Percentiles rank a stretch among this genome's conserved stretches.
These are phyloP conservation scores for Enteromius afrohamiltoni DNA, from an alignment of 2,797 vertebrate species.

Conservation along the genomic window DNA sequence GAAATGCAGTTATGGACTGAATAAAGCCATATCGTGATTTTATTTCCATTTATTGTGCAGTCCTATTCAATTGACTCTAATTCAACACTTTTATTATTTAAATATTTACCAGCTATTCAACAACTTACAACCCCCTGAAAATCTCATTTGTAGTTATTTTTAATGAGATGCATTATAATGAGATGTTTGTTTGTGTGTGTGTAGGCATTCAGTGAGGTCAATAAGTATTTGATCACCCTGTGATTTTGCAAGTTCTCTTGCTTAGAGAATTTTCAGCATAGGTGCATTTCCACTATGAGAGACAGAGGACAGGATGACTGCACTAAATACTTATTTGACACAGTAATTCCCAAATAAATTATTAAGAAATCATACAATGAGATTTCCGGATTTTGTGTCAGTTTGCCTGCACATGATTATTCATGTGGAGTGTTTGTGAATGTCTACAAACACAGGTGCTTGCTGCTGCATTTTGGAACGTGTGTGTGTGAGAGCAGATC, in stretches of 20 bases:
- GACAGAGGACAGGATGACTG: too few relatives aligned
- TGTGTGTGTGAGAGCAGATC: slow-evolving; percentile 2
- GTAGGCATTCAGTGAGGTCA: not conserved
- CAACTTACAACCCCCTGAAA: not conserved
- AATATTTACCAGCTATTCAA: not conserved
- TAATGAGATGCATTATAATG: not conserved
- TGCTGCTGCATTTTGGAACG: not conserved
- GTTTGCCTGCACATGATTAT: slow-evolving; percentile 7
- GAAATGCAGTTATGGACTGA: not conserved
- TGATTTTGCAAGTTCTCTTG: too few relatives aligned
- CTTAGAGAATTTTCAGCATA: too few relatives aligned
- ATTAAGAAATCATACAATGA: too few relatives aligned
- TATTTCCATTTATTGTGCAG: not conserved
- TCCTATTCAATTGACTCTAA: not conserved
- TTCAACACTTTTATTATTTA: not conserved
- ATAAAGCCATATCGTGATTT: not conserved
- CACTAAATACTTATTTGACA: too few relatives aligned
- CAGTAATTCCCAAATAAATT: too few relatives aligned
- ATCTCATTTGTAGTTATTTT: not conserved
- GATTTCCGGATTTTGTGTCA: not conserved
- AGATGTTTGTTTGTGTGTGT: not conserved
- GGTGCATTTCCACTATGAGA: too few relatives aligned
- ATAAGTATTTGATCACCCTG: too few relatives aligned
- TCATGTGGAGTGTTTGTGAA: slow-evolving; percentile 10
- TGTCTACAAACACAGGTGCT: slow-evolving; percentile 16